Percentiles rank a stretch among this genome's conserved stretches.
These are phyloP conservation scores for Dipodomys spectabilis DNA, from an alignment of 2,113 vertebrate species.

Conservation along the genomic window DNA sequence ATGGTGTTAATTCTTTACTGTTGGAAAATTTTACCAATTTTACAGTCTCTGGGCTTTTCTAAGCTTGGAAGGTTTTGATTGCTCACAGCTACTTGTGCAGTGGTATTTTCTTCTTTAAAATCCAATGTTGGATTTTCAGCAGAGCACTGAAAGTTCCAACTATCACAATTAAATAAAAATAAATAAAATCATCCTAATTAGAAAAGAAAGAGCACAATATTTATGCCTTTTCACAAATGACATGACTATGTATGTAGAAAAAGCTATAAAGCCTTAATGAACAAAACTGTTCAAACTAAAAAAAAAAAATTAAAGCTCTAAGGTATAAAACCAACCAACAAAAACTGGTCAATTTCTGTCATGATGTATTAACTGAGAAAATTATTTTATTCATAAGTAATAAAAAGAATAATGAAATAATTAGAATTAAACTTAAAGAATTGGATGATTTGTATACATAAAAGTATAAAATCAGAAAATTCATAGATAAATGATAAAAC, in stretches of 20 bases:
- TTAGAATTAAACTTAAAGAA: background rate
- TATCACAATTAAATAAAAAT: background rate
- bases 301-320: background rate
- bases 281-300: background rate
- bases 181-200: too few relatives aligned
- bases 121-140: background rate
- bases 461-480: background rate
- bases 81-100: too few relatives aligned
- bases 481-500: background rate
- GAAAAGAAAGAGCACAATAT: background rate
- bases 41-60: background rate
- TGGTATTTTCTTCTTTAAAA: background rate
- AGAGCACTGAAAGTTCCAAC: background rate
- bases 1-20: background rate
- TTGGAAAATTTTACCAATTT: background rate
- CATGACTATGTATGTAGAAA: too few relatives aligned
- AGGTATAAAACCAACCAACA: background rate
- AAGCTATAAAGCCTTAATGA: background rate
- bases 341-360: background rate
- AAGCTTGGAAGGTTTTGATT: background rate
- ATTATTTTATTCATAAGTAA: background rate
- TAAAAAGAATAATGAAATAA: background rate
- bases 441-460: background rate
- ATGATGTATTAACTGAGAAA: background rate
- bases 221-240: background rate